Evolutionary conservation across 30 jellyfish, hydroid and myxozoan genomes (phyloP).

Genomic region (Pelagia noctiluca): DNA sequence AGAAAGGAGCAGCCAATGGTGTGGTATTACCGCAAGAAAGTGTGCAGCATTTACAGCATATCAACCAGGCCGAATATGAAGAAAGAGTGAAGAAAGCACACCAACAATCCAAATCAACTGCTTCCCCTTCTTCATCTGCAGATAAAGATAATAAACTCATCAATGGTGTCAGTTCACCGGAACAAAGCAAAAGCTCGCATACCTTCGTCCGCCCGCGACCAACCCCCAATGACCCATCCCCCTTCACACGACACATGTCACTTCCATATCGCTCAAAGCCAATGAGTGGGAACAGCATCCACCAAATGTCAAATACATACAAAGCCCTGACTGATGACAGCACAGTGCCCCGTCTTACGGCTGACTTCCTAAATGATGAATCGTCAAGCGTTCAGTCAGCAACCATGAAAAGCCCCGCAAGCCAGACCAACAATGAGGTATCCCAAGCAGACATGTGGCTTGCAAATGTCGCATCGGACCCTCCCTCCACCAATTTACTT

Average conservation of each 20-base stretch:
- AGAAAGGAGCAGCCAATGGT: constrained; percentile 87
- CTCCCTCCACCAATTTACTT: constrained; percentile 36
- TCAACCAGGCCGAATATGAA: constrained; percentile 88
- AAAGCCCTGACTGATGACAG: constrained; percentile 95
- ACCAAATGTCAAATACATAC: constrained; percentile 81
- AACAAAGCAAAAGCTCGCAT: constrained; percentile 65
- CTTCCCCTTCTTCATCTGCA: constrained; percentile 53
- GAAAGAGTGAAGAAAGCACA: constrained; percentile 88
- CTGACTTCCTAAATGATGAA: constrained; percentile 32
- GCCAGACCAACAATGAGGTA: constrained; percentile 19
- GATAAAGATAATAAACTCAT: constrained; percentile 22
- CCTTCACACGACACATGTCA: constrained; percentile 93
- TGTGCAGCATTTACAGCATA: constrained; percentile 88
- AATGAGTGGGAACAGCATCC: constrained; percentile 45
- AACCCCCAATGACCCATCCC: constrained; percentile 86
- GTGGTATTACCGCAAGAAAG: constrained; percentile 96
- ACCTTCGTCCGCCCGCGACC: constrained; percentile 89
- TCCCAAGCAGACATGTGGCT: constrained; percentile 75
- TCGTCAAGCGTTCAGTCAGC: constrained; percentile 78
- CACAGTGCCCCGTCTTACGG: constrained; percentile 87
- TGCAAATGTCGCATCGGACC: constrained; percentile 50
- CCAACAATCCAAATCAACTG: constrained; percentile 43
- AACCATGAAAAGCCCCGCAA: background rate
- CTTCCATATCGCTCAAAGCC: constrained; percentile 92
- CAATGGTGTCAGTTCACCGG: constrained; percentile 76